These are phyloP conservation scores for Mesorhabditis belari DNA, from an alignment of 2,888 invertebrate genomes.

Conservation along the genomic window DNA sequence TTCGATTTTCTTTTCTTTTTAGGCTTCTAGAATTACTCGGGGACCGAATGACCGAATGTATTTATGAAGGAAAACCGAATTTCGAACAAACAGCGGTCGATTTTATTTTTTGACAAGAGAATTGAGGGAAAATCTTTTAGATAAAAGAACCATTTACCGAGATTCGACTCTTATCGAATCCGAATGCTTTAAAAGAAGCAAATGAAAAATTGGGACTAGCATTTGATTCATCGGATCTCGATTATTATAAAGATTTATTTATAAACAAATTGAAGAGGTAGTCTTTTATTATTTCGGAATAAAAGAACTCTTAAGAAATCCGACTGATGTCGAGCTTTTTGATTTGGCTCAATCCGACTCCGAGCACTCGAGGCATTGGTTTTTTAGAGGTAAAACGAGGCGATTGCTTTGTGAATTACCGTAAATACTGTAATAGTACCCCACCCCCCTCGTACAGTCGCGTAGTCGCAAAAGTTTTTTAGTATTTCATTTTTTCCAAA, in stretches of 20 bases:
- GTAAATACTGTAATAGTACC: too few relatives aligned
- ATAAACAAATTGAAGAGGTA: constrained; percentile 29
- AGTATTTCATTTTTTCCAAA: too few relatives aligned
- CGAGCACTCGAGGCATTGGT: constrained; percentile 98
- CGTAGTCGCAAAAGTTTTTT: too few relatives aligned
- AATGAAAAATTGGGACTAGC: constrained; percentile 33
- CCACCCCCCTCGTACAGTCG: too few relatives aligned
- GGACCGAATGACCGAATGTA: constrained; percentile 29
- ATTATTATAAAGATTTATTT: constrained; percentile 40
- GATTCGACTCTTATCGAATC: constrained; percentile 15
- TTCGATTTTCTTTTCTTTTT: too few relatives aligned
- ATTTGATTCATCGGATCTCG: constrained; percentile 33
- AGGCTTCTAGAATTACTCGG: constrained; percentile 19
- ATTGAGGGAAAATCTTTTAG: not conserved
- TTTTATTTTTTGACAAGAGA: not conserved
- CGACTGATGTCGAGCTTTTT: constrained; percentile 93
- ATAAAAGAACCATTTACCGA: constrained; percentile 9
- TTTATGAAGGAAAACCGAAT: not conserved
- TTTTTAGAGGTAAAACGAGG: constrained; percentile 75
- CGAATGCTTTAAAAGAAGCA: constrained; percentile 7
- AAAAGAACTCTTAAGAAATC: constrained; percentile 69
- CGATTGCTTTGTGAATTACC: constrained; percentile 31
- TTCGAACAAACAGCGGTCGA: too few relatives aligned
- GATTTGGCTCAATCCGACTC: constrained; percentile 80
- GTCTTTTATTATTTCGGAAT: not conserved